phyloP scores from a whole-genome alignment of 2,113 vertebrate species.

The Melanerpes formicivorus region DNA sequence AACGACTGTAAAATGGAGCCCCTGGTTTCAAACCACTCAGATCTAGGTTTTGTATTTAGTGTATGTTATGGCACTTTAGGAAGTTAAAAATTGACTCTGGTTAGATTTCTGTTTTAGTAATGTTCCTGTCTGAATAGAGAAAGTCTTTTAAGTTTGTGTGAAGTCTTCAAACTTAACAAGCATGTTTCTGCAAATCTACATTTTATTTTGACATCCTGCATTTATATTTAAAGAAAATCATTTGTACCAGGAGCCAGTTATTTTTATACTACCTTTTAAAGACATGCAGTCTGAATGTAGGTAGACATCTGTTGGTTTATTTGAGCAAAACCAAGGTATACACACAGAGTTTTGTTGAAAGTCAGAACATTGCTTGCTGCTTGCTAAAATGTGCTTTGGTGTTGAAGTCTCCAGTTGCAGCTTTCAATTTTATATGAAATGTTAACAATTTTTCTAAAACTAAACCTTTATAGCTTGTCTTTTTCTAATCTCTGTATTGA shows the following conservation, averaged over 20 bases:
- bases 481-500: not conserved
- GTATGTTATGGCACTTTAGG: not conserved
- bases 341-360: not conserved
- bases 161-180: not conserved
- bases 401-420: not conserved
- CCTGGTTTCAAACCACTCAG: not conserved
- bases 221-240: constrained; percentile 25
- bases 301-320: constrained; percentile 15
- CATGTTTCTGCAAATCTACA: not conserved
- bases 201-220: not conserved
- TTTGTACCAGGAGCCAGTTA: not conserved
- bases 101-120: not conserved
- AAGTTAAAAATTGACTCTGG: not conserved
- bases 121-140: not conserved
- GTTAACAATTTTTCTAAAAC: not conserved
- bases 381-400: not conserved
- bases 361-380: not conserved
- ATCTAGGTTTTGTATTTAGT: not conserved
- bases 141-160: not conserved
- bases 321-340: not conserved
- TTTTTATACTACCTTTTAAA: constrained; percentile 25
- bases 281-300: not conserved
- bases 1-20: not conserved
- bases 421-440: not conserved
- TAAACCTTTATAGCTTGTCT: not conserved